Conservation (phyloP, 2,888 invertebrate genomes). For the Drosophila birchii region DNA sequence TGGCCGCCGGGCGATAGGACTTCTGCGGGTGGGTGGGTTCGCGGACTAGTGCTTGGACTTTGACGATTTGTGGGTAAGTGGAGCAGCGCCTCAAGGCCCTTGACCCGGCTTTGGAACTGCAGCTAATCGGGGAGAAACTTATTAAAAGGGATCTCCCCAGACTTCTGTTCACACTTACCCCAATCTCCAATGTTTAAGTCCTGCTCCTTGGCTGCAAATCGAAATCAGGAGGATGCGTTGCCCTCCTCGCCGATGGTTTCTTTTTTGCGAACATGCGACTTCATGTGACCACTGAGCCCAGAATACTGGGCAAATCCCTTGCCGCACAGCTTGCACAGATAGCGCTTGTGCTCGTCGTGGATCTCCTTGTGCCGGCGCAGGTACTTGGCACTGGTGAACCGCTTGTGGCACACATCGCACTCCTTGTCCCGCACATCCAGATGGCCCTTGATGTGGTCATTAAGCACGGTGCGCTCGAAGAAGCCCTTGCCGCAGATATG, state of each 20-base stretch:
- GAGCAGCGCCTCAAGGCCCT: conserved; percentile 21
- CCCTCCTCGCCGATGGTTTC: background rate
- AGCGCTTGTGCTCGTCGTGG: conserved; percentile 70
- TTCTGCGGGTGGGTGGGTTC: conserved; percentile 18
- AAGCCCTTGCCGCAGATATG: conserved; percentile 49
- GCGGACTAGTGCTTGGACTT: conserved; percentile 9
- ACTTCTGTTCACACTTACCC: background rate
- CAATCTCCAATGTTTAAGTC: background rate
- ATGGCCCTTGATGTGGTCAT: conserved; percentile 50
- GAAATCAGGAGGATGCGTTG: background rate
- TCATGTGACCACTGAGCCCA: conserved; percentile 77
- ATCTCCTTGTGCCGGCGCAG: conserved; percentile 73
- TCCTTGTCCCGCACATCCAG: conserved; percentile 51
- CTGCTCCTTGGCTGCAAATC: background rate
- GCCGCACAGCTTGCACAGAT: conserved; percentile 76
- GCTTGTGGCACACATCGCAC: conserved; percentile 72
- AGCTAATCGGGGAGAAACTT: background rate
- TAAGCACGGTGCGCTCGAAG: conserved; percentile 33
- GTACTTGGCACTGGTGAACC: conserved; percentile 71
- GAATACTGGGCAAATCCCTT: conserved; percentile 76
- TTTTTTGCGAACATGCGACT: conserved; percentile 34
- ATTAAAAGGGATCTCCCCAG: no score
- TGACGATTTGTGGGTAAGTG: conserved; percentile 33
- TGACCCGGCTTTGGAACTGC: conserved; percentile 5
- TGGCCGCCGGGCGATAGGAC: conserved; percentile 6